phyloP scores from a whole-genome alignment of 2,797 vertebrate genomes.

The Cryptoblepharus egeriae region DNA sequence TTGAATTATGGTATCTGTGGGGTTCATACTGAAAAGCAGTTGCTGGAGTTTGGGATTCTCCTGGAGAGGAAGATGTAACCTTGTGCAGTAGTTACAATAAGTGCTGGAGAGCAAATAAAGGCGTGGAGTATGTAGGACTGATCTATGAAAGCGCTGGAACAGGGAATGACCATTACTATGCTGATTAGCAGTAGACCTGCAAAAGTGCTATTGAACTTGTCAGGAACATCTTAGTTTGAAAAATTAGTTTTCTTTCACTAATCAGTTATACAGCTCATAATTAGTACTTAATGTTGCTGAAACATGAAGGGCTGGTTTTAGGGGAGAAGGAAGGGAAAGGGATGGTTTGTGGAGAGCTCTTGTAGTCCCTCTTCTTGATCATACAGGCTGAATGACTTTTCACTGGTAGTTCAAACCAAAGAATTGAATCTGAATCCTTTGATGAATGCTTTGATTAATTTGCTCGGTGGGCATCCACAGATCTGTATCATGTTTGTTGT shows the following conservation, averaged over 20 bases:
- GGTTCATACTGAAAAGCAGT: constrained; percentile 14
- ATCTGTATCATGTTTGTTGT: constrained; percentile 25
- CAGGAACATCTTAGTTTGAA: constrained; percentile 66
- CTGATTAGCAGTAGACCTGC: constrained; percentile 65
- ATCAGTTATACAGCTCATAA: constrained; percentile 65
- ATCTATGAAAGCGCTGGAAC: constrained; percentile 57
- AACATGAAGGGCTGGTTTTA: constrained; percentile 52
- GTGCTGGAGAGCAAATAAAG: constrained; percentile 54
- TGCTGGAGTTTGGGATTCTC: not conserved
- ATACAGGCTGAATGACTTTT: not conserved
- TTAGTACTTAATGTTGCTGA: constrained; percentile 70
- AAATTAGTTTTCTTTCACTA: constrained; percentile 64
- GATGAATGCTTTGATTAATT: constrained; percentile 51
- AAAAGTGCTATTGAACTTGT: constrained; percentile 71
- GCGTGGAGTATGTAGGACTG: constrained; percentile 46
- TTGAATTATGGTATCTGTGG: constrained; percentile 3
- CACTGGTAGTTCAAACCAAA: not conserved
- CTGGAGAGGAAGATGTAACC: not conserved
- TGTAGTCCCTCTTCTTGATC: constrained; percentile 56
- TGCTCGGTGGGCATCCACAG: constrained; percentile 33
- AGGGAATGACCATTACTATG: constrained; percentile 69
- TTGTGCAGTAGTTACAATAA: not conserved
- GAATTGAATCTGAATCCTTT: no score
- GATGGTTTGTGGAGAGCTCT: constrained; percentile 58
- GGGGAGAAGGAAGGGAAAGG: constrained; percentile 56